Evolutionary conservation across 1,140 invertebrate species (phyloP).

Genomic region (Drosophila azteca): DNA sequence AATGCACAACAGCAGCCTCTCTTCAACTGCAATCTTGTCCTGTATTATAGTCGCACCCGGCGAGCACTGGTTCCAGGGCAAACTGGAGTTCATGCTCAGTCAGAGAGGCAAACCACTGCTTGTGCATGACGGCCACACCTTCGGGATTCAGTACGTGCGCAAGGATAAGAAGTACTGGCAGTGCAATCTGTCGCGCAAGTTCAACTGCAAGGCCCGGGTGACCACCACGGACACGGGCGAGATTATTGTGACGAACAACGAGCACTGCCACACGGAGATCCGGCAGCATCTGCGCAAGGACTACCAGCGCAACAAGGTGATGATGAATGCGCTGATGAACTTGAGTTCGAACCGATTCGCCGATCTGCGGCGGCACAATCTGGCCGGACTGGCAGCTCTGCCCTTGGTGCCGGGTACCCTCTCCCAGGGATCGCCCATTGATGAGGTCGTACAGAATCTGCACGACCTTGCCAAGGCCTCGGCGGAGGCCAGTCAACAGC

Average conservation of each 20-base stretch:
- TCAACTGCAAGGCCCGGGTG: constrained; percentile 83
- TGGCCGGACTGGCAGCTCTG: constrained; percentile 32
- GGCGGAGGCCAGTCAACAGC: constrained; percentile 60
- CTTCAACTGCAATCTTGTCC: constrained; percentile 64
- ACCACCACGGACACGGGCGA: constrained; percentile 83
- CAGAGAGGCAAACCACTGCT: constrained; percentile 82
- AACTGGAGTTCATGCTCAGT: constrained; percentile 83
- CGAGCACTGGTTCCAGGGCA: constrained; percentile 83
- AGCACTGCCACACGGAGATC: constrained; percentile 83
- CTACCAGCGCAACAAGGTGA: constrained; percentile 83
- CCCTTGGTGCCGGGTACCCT: constrained; percentile 53
- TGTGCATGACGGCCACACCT: constrained; percentile 83
- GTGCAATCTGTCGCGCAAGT: constrained; percentile 83
- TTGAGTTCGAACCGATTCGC: constrained; percentile 60
- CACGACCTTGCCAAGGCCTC: constrained; percentile 71
- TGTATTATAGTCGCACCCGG: constrained; percentile 82
- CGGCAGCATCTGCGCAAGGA: constrained; percentile 83
- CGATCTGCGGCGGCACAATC: constrained; percentile 59
- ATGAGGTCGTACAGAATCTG: constrained; percentile 72
- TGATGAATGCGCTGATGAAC: constrained; percentile 82
- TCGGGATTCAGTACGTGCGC: constrained; percentile 83
- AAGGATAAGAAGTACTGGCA: constrained; percentile 84
- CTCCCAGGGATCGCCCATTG: constrained; percentile 55
- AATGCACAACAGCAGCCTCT: constrained; percentile 7
- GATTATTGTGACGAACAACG: constrained; percentile 83